Percentiles rank a stretch among this genome's conserved stretches.
Evolutionary conservation across 1,140 invertebrate species (phyloP).

Genomic region (Glossosoma conforme): DNA sequence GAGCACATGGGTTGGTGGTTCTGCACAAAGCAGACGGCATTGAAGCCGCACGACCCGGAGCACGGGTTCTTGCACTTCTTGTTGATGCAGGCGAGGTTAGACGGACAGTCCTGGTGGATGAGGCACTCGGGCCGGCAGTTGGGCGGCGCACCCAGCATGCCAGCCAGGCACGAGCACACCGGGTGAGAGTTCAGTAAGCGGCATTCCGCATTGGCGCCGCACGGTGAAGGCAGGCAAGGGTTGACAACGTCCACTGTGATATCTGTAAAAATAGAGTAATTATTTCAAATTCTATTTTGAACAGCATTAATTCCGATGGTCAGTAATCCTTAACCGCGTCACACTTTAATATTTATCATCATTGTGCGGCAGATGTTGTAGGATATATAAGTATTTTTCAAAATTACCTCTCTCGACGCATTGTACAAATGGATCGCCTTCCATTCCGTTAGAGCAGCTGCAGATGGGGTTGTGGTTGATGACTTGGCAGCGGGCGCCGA

Average conservation of each 20-base stretch:
- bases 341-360: too few species aligned
- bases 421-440: conserved; percentile 78
- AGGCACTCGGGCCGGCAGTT: conserved; percentile 72
- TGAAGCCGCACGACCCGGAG: conserved; percentile 75
- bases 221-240: conserved; percentile 74
- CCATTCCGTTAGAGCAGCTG: conserved; percentile 66
- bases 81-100: conserved; percentile 69
- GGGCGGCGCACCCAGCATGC: conserved; percentile 79
- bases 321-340: too few species aligned
- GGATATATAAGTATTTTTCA: not conserved
- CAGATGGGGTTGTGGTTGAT: conserved; percentile 82
- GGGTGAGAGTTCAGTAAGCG: conserved; percentile 62
- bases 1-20: conserved; percentile 74
- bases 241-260: conserved; percentile 44
- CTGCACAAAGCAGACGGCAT: conserved; percentile 70
- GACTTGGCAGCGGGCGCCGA: conserved; percentile 72
- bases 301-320: too few species aligned
- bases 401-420: conserved; percentile 64
- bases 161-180: conserved; percentile 69
- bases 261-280: conserved; percentile 7
- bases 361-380: too few species aligned
- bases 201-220: conserved; percentile 77
- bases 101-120: conserved; percentile 75
- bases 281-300: too few species aligned
- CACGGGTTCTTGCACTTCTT: conserved; percentile 77